Conservation (phyloP, 2,888 invertebrate genomes). For the Lasioglossum calceatum region DNA sequence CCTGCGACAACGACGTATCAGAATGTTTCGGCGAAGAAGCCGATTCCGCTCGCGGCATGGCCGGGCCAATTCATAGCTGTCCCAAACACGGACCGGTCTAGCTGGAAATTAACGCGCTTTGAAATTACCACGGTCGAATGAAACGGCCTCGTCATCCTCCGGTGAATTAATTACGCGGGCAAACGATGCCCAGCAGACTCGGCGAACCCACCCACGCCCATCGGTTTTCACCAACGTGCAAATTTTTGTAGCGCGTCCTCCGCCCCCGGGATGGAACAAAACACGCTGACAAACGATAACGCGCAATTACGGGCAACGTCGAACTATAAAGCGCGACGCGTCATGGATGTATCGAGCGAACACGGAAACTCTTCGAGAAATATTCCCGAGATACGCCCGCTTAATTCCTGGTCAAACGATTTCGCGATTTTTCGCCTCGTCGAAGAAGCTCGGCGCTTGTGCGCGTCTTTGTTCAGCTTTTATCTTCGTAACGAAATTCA, state of each 20-base stretch:
- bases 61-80: slow-evolving; percentile 38
- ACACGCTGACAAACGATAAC: slow-evolving; percentile 15
- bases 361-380: background rate
- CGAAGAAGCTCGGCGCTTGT: too few species aligned
- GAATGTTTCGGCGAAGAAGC: slow-evolving; percentile 6
- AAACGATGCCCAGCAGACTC: background rate
- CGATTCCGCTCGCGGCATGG: slow-evolving; percentile 13
- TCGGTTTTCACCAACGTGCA: background rate
- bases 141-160: slow-evolving; percentile 39
- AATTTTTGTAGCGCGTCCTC: background rate
- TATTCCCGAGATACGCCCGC: too few species aligned
- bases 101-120: slow-evolving; percentile 31
- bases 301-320: background rate
- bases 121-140: slow-evolving; percentile 47
- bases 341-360: background rate
- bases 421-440: too few species aligned
- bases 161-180: slow-evolving; percentile 50
- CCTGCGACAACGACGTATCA: background rate
- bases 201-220: background rate
- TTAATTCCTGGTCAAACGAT: too few species aligned
- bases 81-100: slow-evolving; percentile 4
- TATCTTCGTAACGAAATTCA: too few species aligned
- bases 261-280: background rate
- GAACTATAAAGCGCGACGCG: background rate
- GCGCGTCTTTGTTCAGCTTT: too few species aligned